Conservation (phyloP, 1,140 invertebrate genomes). For the Cydia strobilella region DNA sequence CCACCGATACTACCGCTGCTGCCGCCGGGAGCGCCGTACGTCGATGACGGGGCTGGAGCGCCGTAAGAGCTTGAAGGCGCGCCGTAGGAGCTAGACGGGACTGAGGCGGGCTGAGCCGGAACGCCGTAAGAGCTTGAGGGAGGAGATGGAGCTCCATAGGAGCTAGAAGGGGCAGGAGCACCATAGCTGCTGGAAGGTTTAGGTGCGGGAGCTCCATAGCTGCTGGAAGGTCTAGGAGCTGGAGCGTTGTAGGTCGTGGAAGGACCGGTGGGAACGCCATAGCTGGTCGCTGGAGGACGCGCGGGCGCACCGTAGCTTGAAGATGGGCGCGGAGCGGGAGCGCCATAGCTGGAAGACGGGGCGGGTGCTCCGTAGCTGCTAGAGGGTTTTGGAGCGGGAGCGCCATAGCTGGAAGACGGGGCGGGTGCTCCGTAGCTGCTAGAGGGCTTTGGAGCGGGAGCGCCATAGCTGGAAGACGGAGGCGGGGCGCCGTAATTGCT, state of each 20-base stretch:
- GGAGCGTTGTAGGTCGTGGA: slow-evolving; percentile 65
- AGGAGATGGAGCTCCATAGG: slow-evolving; percentile 65
- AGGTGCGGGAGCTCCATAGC: slow-evolving; percentile 65
- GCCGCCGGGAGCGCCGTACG: slow-evolving; percentile 54
- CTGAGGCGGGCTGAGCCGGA: slow-evolving; percentile 48
- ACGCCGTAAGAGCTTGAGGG: slow-evolving; percentile 61
- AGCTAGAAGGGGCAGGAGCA: slow-evolving; percentile 60
- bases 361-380: slow-evolving; percentile 50
- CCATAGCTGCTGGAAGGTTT: slow-evolving; percentile 70
- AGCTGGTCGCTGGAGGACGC: slow-evolving; percentile 69
- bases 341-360: slow-evolving; percentile 62
- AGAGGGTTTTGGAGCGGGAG: slow-evolving; percentile 53
- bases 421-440: slow-evolving; percentile 50
- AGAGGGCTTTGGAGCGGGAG: slow-evolving; percentile 53
- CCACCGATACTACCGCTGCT: slow-evolving; percentile 35
- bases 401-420: slow-evolving; percentile 62
- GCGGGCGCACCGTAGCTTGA: slow-evolving; percentile 76
- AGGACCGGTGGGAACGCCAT: slow-evolving; percentile 74
- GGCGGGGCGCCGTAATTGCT: slow-evolving; percentile 43
- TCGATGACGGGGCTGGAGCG: slow-evolving; percentile 47
- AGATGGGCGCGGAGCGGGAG: slow-evolving; percentile 53
- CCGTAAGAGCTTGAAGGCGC: slow-evolving; percentile 50
- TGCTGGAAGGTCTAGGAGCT: slow-evolving; percentile 66
- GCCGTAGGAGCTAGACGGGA: slow-evolving; percentile 64
- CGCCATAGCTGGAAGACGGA: slow-evolving; percentile 61